A percentile compares a stretch with the other conserved stretches of the same genome.
Evolutionary conservation across 2,113 vertebrate species (phyloP).

Genomic region (Morone saxatilis): DNA sequence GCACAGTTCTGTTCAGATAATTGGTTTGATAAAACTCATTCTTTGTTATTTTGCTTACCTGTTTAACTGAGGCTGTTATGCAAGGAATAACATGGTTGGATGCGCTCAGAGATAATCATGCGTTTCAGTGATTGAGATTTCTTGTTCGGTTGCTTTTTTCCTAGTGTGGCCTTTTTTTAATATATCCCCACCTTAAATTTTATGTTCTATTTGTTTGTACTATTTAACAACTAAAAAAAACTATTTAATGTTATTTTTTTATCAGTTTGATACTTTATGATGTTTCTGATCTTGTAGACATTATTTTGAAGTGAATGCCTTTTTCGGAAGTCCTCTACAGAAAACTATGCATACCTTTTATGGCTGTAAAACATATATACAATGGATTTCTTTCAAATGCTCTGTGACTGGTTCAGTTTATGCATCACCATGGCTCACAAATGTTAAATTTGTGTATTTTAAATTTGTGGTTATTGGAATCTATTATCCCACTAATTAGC

Average conservation of each 20-base stretch:
- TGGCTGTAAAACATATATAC: not conserved
- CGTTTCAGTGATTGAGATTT: slow-evolving; percentile 6
- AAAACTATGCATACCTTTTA: not conserved
- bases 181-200: not conserved
- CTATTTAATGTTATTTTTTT: not conserved
- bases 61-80: slow-evolving; percentile 59
- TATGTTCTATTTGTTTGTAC: not conserved
- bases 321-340: not conserved
- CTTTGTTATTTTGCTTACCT: slow-evolving; percentile 70
- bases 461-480: slow-evolving; percentile 2
- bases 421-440: not conserved
- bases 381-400: not conserved
- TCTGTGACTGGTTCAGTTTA: not conserved
- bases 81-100: slow-evolving; percentile 26
- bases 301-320: not conserved
- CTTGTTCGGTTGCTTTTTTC: slow-evolving; percentile 1
- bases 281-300: not conserved
- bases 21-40: slow-evolving; percentile 62
- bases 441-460: not conserved
- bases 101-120: slow-evolving; percentile 34
- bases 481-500: slow-evolving; percentile 48
- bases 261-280: not conserved
- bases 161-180: not conserved
- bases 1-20: slow-evolving; percentile 62
- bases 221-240: not conserved